Evolutionary conservation across 2,888 invertebrate species (phyloP), one percentile per base, ranked within the genome.

Genomic region (Molorchus minor): DNA sequence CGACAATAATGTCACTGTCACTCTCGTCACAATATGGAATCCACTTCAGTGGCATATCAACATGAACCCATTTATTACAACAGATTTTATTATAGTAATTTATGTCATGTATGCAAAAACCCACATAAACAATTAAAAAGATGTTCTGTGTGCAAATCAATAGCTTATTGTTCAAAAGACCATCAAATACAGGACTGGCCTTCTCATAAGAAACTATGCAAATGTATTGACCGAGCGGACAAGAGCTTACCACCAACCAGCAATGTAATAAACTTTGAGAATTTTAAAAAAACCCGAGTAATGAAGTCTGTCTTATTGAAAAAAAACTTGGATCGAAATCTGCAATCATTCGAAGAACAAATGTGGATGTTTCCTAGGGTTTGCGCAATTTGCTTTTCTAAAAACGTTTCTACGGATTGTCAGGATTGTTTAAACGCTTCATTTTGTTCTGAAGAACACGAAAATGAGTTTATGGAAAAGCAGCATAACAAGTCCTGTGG

Each of bases 181-280:
- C 93, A 93, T 78, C 93, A 93, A 80, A 86, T 85, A 64, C 82
- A 85, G 69, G 90, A 93, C 77, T 93, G 93, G 93, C 87, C 87
- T 75, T 83, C 82, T 65, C 93, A 94, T 76, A 91, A 88, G 82
- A 80, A 80, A 68, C 82, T 84, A 70, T 89, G 89, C 77, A 62
- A 59, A 44, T 51, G 64, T 38, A 56, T 69, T 4, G 62, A 69
- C 16, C 60, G 65, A 64, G 46, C 43, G 13, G 53, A 59, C 20
- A 17, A 53, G 16, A 36, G 17, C 30, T 33, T 62, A 7, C 2
- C 13, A 21, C 2, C 1, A 15, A 16, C 46, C 15, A 17, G 44
- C 43, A 17, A 15, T 7, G 41, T 65, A 44, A 41, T 35, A 33
- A 59, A 52, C 41, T 68, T 56, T 46, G 55, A 44, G 10, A 59